A percentile compares a stretch with the other conserved stretches of the same genome.
Evolutionary conservation across 64 coral and sea anemone genomes (phyloP).

Genomic region (Orbicella faveolata): DNA sequence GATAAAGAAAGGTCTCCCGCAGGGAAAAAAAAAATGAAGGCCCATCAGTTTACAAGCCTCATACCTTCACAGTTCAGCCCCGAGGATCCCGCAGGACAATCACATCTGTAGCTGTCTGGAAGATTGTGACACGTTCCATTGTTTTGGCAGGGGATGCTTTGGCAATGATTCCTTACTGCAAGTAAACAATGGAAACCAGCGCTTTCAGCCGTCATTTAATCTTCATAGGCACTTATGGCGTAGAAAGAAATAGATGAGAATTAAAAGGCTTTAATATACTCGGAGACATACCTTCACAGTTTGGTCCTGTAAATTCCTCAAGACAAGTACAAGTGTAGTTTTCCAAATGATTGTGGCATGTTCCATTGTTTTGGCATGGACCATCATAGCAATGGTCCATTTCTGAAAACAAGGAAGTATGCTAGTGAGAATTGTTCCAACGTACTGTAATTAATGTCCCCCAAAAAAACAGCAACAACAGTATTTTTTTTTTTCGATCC

Average conservation of each 20-base stretch:
- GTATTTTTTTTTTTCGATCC: too few relatives aligned
- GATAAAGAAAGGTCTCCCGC: too few relatives aligned
- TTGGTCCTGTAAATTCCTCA: not conserved
- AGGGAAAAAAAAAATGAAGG: not conserved
- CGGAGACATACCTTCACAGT: not conserved
- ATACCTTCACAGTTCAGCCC: not conserved
- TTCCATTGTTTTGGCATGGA: not conserved
- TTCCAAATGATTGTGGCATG: not conserved
- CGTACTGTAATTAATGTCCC: too few relatives aligned
- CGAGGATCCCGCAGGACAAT: not conserved
- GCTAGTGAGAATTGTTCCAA: too few relatives aligned
- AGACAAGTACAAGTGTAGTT: constrained; percentile 2
- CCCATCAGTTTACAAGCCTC: too few relatives aligned
- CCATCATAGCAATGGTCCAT: not conserved
- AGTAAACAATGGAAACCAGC: not conserved
- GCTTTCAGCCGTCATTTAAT: too few relatives aligned
- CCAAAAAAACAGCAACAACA: too few relatives aligned
- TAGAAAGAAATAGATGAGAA: too few relatives aligned
- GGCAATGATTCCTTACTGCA: not conserved
- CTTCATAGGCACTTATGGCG: too few relatives aligned
- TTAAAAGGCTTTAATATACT: not conserved
- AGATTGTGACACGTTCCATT: not conserved
- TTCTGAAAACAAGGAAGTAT: not conserved
- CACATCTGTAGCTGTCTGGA: not conserved
- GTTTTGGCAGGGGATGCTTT: not conserved